A percentile compares a stretch with the other conserved stretches of the same genome.
Conservation (phyloP, 2,888 invertebrate species). For the Protonemura montana region DNA sequence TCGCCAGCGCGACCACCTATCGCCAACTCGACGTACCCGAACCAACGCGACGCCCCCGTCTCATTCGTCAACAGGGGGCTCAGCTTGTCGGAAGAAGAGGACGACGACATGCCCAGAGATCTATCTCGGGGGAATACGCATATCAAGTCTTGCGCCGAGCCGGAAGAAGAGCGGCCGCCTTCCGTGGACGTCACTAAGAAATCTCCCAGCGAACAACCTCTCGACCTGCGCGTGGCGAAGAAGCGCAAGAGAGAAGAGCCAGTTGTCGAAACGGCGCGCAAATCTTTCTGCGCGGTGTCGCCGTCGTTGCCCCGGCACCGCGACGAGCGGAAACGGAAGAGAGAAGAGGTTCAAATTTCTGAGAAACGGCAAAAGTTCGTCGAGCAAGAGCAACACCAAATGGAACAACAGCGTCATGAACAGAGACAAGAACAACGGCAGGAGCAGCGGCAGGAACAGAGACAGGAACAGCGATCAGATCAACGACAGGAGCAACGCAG, state of each 20-base stretch:
- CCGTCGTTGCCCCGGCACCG: neutral
- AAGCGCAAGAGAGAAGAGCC: slow-evolving; percentile 60
- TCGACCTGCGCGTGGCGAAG: slow-evolving; percentile 74
- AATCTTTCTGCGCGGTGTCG: slow-evolving; percentile 47
- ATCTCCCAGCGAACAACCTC: slow-evolving; percentile 70
- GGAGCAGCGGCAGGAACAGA: slow-evolving; percentile 18
- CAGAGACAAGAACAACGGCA: neutral
- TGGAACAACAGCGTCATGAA: neutral
- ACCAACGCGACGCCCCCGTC: slow-evolving; percentile 53
- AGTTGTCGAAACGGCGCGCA: slow-evolving; percentile 48
- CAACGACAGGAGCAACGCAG: neutral
- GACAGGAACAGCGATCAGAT: slow-evolving; percentile 21
- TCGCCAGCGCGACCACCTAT: slow-evolving; percentile 70
- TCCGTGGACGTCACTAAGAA: slow-evolving; percentile 56
- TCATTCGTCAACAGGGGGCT: slow-evolving; percentile 28
- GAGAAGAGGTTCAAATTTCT: slow-evolving; percentile 43
- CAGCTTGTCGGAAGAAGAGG: slow-evolving; percentile 41
- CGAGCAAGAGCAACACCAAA: slow-evolving; percentile 41
- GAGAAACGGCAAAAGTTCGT: slow-evolving; percentile 42
- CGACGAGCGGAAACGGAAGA: slow-evolving; percentile 44
- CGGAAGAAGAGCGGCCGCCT: slow-evolving; percentile 54
- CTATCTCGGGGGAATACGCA: slow-evolving; percentile 59
- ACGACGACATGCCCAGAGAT: slow-evolving; percentile 55
- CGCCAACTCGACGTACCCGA: slow-evolving; percentile 53
- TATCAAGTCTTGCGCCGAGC: slow-evolving; percentile 57